Evolutionary conservation across 2,888 invertebrate genomes (phyloP).

Genomic region (Mylabris sibirica): DNA sequence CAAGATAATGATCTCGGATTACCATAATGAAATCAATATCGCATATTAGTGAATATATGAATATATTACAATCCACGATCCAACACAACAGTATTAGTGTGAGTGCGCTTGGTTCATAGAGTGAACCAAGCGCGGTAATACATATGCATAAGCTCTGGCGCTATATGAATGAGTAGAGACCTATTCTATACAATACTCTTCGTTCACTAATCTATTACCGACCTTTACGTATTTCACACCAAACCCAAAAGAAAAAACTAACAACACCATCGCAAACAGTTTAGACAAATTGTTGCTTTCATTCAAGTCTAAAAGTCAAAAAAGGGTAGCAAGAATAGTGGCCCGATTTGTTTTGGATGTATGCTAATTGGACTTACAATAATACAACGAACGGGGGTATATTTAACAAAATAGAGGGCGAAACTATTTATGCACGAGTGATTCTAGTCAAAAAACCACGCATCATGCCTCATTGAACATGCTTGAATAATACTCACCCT

Average conservation of each 20-base stretch:
- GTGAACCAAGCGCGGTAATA: conserved; percentile 26
- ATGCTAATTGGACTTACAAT: conserved; percentile 7
- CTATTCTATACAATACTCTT: conserved; percentile 28
- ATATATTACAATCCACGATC: conserved; percentile 52
- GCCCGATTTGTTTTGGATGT: conserved; percentile 12
- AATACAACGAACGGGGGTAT: neutral
- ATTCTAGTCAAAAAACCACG: conserved; percentile 27
- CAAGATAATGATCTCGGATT: conserved; percentile 60
- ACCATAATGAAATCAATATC: conserved; percentile 62
- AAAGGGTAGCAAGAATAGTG: neutral
- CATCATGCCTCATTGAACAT: conserved; percentile 35
- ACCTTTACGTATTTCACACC: conserved; percentile 1
- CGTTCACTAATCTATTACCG: neutral
- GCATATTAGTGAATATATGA: conserved; percentile 61
- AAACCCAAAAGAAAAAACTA: neutral
- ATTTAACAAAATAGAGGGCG: conserved; percentile 26
- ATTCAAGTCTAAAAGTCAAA: neutral
- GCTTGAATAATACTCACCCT: conserved; percentile 3
- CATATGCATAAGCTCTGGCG: conserved; percentile 38
- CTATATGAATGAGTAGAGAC: conserved; percentile 37
- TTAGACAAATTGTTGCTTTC: neutral
- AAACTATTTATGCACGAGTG: conserved; percentile 31
- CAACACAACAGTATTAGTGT: conserved; percentile 13
- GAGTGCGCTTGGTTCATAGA: conserved; percentile 26
- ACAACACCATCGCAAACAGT: neutral